Evolutionary conservation across 2,888 invertebrate species (phyloP), one percentile per base, ranked within the genome.

Genomic region (Volucella zonaria): DNA sequence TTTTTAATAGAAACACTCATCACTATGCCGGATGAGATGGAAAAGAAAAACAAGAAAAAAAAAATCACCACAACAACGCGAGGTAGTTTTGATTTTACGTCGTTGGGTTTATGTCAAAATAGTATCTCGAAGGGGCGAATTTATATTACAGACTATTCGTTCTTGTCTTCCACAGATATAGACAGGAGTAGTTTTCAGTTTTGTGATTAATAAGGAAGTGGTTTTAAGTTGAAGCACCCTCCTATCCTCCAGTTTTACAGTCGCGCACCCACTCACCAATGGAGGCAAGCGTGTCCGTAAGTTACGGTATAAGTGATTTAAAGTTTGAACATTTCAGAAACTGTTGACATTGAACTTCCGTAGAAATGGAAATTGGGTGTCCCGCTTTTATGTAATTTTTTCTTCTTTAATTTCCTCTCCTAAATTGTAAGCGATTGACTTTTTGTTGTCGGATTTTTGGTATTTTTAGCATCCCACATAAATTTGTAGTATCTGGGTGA

Each of bases 321-420:
- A 47, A 31, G 49, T 49, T 58, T 49, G 9, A 31, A 58, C 66
- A 51, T 66, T 40, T 31, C 6, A 31, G 49, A 66, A 66, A 64
- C 49, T 31, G 15, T 66, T 83, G 83, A 83, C 83, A 83, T 80
- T 83, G 83, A 83, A 83, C 80, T 80, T 80, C 71, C 61, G 49
- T 14, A 3, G 45, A 31, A 14, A 38, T 59, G 45, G 10, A 15
- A 10, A 43, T 23, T 14, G 18, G n/a, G 31, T 52, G 43, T 52
- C 45, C 15, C 42, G 15, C n/a, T 66, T 61, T 14, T 52, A n/a
- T 62, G 73, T 54, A n/a, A 59, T 8, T 18, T 56, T 45, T 59
- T 59, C 31, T 43, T 59, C 42, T 43, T 51, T 15, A 66, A 59
- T 59, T 66, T 59, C 52, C 45, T 23, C 11, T 62, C 61, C 61